Evolutionary conservation across 37 sponge, comb jelly and placozoan species (phyloP).

Genomic region (Axinella damicornis): DNA sequence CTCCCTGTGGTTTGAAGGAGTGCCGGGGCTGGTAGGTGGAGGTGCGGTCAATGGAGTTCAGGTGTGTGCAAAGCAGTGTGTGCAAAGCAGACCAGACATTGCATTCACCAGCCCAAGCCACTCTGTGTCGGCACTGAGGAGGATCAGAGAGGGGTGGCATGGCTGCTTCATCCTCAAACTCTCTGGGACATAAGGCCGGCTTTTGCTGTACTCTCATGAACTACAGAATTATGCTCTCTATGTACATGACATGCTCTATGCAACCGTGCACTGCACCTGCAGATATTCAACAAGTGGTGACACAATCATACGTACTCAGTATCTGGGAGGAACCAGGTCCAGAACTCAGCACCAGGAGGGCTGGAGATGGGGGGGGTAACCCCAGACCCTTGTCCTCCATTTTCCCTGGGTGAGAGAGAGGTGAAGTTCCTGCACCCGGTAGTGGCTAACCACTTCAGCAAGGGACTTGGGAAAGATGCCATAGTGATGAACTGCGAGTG

Average conservation of each 20-base stretch:
- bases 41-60: conserved; percentile 78
- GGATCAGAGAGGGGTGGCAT: not conserved
- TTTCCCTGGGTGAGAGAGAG: conserved; percentile 93
- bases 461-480: conserved; percentile 94
- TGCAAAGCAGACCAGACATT: conserved; percentile 93
- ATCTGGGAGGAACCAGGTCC: conserved; percentile 87
- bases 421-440: conserved; percentile 92
- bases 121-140: conserved; percentile 54
- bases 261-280: no score
- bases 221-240: no score
- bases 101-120: conserved; percentile 90
- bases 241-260: no score
- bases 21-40: conserved; percentile 74
- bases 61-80: no score
- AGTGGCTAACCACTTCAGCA: conserved; percentile 84
- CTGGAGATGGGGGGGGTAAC: conserved; percentile 80
- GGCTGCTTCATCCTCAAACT: no score
- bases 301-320: conserved; percentile 36
- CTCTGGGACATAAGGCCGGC: no score
- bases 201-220: no score
- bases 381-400: conserved; percentile 93
- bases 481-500: conserved; percentile 76
- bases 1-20: conserved; percentile 81
- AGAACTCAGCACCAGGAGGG: conserved; percentile 95
- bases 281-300: no score